Evolutionary conservation across 2,113 vertebrate species (phyloP).

Genomic region (Macquaria australasica): DNA sequence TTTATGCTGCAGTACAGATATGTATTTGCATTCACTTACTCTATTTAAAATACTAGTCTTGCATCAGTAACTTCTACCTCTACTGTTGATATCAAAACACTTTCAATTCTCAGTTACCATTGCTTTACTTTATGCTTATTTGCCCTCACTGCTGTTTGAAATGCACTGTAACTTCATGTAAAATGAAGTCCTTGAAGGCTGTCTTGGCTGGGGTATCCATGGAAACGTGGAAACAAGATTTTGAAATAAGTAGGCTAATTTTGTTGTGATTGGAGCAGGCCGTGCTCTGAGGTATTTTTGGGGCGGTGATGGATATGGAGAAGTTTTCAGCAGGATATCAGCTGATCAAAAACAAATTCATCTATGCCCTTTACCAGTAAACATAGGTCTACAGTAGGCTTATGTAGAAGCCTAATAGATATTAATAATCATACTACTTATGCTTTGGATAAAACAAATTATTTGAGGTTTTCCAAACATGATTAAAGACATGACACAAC

Average conservation of each 20-base stretch:
- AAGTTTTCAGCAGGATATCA: constrained; percentile 48
- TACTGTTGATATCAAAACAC: not conserved
- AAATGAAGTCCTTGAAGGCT: not conserved
- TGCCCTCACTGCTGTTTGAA: constrained; percentile 12
- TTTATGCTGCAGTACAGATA: not conserved
- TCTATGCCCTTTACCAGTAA: constrained; percentile 23
- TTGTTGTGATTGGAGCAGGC: constrained; percentile 52
- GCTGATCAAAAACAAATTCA: constrained; percentile 47
- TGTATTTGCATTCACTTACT: not conserved
- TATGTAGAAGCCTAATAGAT: not conserved
- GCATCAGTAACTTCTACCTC: not conserved
- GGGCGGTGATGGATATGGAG: constrained; percentile 33
- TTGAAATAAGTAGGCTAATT: constrained; percentile 39
- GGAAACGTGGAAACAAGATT: constrained; percentile 45
- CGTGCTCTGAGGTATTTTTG: constrained; percentile 40
- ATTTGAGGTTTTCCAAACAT: not conserved
- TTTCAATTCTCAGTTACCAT: not conserved
- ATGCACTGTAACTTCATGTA: not conserved
- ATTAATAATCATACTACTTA: constrained; percentile 9
- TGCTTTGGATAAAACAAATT: not conserved
- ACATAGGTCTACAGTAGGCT: not conserved
- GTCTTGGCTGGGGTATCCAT: constrained; percentile 20
- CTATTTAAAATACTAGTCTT: not conserved
- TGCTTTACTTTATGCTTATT: not conserved
- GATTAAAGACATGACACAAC: constrained; percentile 6